Evolutionary conservation across 2,888 invertebrate species (phyloP).

Genomic region (Microchrysa polita): DNA sequence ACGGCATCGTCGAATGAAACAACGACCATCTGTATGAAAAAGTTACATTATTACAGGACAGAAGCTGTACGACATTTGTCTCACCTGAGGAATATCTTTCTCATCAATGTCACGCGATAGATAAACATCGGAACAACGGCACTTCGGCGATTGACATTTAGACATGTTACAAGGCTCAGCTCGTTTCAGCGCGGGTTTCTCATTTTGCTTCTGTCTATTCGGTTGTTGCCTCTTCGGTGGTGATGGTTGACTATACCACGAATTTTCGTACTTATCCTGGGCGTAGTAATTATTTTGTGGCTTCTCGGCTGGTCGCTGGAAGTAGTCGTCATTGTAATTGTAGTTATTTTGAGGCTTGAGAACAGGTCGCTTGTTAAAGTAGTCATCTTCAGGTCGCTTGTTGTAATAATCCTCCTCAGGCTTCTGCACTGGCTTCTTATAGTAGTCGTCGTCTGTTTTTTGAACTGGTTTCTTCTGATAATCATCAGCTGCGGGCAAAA

Average conservation of each 20-base stretch:
- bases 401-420: not conserved
- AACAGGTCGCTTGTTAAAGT: not conserved
- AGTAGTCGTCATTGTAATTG: not conserved
- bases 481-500: too few species aligned
- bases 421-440: not conserved
- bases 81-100: constrained; percentile 60
- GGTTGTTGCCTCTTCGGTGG: constrained; percentile 11
- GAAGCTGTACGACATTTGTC: not conserved
- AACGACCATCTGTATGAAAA: constrained; percentile 68
- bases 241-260: constrained; percentile 13
- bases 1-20: constrained; percentile 76
- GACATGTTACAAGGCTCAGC: constrained; percentile 54
- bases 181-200: constrained; percentile 7
- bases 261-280: constrained; percentile 8
- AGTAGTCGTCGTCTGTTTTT: too few species aligned
- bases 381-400: constrained; percentile 1
- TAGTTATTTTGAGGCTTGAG: not conserved
- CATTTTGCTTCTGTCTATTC: not conserved
- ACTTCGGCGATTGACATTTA: constrained; percentile 57
- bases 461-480: too few species aligned
- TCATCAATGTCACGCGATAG: constrained; percentile 55
- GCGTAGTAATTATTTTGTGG: constrained; percentile 18
- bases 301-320: not conserved
- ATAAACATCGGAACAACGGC: constrained; percentile 58
- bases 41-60: not conserved